Percentiles rank a stretch among this genome's conserved stretches.
Conservation (phyloP, 2,888 invertebrate species). For the Hecatera dysodea region DNA sequence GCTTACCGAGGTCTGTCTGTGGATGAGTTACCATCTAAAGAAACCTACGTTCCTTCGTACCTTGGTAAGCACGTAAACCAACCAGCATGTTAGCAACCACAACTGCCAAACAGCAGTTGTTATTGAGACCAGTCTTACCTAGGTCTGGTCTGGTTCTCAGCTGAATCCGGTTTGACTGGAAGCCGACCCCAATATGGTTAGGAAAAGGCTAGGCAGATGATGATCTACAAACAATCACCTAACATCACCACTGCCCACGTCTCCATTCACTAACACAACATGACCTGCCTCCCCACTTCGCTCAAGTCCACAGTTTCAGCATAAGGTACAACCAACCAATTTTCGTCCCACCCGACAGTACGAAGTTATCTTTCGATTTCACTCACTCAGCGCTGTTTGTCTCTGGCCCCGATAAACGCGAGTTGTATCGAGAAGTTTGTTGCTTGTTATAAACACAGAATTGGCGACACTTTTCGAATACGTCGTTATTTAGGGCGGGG, state of each 20-base stretch:
- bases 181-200: too few species aligned
- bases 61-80: too few species aligned
- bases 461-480: conserved; percentile 51
- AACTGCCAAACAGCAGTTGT: too few species aligned
- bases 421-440: conserved; percentile 55
- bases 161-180: too few species aligned
- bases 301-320: conserved; percentile 48
- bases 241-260: not conserved
- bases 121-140: too few species aligned
- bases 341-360: conserved; percentile 65
- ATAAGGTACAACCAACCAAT: conserved; percentile 41
- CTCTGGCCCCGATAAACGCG: conserved; percentile 60
- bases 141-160: too few species aligned
- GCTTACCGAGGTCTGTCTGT: too few species aligned
- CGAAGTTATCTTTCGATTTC: conserved; percentile 76
- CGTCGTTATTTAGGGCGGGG: conserved; percentile 24
- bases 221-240: too few species aligned
- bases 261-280: not conserved
- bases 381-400: conserved; percentile 68
- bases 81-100: too few species aligned
- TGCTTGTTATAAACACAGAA: conserved; percentile 58
- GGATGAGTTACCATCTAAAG: too few species aligned
- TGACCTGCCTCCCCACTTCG: not conserved
- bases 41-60: too few species aligned
- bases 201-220: too few species aligned